phyloP scores from a whole-genome alignment of 2,797 vertebrate genomes.

The Peromyscus attwateri region DNA sequence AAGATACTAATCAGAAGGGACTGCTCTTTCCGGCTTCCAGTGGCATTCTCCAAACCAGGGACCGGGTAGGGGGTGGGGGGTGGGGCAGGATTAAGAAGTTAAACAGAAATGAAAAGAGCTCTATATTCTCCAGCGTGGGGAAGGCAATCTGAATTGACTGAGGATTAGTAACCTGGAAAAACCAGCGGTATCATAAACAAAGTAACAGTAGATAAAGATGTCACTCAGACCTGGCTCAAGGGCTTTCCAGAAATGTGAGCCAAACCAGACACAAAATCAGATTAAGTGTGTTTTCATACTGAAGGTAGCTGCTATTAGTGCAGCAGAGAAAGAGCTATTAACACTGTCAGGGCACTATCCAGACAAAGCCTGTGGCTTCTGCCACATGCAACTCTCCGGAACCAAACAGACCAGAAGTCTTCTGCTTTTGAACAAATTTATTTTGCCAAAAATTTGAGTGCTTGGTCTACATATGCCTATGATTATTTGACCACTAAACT shows the following conservation, averaged over 20 bases:
- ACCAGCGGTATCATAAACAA: slow-evolving; percentile 64
- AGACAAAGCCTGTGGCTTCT: slow-evolving; percentile 8
- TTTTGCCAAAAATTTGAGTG: background rate
- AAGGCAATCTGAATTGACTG: slow-evolving; percentile 33
- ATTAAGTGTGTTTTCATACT: background rate
- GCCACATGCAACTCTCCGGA: background rate
- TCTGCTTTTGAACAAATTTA: slow-evolving; percentile 16
- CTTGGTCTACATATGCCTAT: background rate
- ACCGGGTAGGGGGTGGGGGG: background rate
- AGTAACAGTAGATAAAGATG: slow-evolving; percentile 61
- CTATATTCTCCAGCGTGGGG: slow-evolving; percentile 42
- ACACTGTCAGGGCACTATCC: too few species aligned
- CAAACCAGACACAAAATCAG: slow-evolving; percentile 41
- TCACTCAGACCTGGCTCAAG: slow-evolving; percentile 40
- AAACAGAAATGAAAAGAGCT: background rate
- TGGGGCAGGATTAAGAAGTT: background rate
- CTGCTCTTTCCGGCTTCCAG: slow-evolving; percentile 24
- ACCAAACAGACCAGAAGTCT: background rate
- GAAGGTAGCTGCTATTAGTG: background rate
- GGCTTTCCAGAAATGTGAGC: slow-evolving; percentile 26
- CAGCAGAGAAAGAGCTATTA: background rate
- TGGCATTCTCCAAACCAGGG: background rate
- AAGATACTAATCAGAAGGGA: background rate
- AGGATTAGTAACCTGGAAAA: slow-evolving; percentile 67
- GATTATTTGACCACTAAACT: background rate